Evolutionary conservation across 2,113 vertebrate species (phyloP).

Genomic region (Xiphophorus hellerii): DNA sequence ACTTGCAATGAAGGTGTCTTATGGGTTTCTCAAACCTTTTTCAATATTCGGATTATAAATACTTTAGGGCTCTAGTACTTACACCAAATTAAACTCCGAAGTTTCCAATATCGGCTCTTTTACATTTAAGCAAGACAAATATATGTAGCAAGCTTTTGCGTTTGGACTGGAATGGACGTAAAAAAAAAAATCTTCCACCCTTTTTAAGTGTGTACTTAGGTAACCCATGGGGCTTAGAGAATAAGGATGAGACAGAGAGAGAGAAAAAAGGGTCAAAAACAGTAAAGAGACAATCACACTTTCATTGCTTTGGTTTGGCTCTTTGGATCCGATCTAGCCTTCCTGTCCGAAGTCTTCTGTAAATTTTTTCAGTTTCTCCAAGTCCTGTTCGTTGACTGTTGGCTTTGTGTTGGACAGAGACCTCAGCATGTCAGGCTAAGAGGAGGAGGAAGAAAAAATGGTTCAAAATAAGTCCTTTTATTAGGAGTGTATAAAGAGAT

Average conservation of each 20-base stretch:
- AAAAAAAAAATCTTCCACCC: constrained; percentile 28
- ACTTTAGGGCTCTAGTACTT: constrained; percentile 30
- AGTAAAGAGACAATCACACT: constrained; percentile 64
- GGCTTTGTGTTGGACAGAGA: constrained; percentile 89
- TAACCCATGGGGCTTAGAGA: constrained; percentile 28
- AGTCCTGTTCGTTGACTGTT: constrained; percentile 95
- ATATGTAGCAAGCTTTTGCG: constrained; percentile 23
- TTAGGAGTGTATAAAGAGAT: not conserved
- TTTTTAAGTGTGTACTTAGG: constrained; percentile 36
- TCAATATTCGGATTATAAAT: constrained; percentile 14
- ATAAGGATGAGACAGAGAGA: constrained; percentile 42
- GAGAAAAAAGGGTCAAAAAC: constrained; percentile 25
- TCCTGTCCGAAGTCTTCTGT: constrained; percentile 99
- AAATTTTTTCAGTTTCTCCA: constrained; percentile 96
- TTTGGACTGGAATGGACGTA: constrained; percentile 40
- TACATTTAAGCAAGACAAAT: constrained; percentile 24
- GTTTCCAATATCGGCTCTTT: constrained; percentile 8
- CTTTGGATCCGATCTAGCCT: constrained; percentile 81
- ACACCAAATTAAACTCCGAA: constrained; percentile 22
- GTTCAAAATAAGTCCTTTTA: not conserved
- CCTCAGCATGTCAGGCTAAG: constrained; percentile 90
- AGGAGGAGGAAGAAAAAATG: constrained; percentile 1
- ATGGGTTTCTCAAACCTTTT: not conserved
- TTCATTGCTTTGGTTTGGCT: constrained; percentile 71
- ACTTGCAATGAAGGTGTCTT: constrained; percentile 5